These are phyloP conservation scores for Polydrusus pterygomalis DNA, from an alignment of 2,888 invertebrate species.

Conservation along the genomic window DNA sequence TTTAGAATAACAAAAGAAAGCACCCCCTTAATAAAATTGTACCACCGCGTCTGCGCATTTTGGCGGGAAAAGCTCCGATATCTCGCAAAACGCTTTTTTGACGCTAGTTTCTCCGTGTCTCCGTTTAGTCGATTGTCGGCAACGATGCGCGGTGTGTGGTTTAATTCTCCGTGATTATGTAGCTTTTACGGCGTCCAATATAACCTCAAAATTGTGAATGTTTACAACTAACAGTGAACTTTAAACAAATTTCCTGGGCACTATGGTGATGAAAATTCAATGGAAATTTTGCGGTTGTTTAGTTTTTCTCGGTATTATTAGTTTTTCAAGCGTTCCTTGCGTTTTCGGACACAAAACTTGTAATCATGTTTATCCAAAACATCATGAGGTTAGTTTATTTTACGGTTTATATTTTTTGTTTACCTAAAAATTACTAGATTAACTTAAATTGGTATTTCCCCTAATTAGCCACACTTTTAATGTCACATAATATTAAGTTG, in stretches of 20 bases:
- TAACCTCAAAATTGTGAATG: conserved; percentile 60
- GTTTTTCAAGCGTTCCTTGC: conserved; percentile 44
- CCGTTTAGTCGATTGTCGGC: conserved; percentile 5
- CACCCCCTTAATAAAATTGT: conserved; percentile 1
- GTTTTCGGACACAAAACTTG: conserved; percentile 59
- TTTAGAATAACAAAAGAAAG: not conserved
- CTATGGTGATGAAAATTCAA: conserved; percentile 65
- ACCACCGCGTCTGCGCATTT: conserved; percentile 1
- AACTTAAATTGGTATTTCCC: no score
- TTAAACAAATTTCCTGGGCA: conserved; percentile 57
- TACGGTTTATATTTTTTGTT: conserved; percentile 6
- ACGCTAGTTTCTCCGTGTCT: not conserved
- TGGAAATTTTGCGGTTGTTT: conserved; percentile 61
- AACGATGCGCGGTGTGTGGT: not conserved
- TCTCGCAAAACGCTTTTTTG: conserved; percentile 22
- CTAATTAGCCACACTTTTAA: not conserved
- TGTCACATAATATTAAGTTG: not conserved
- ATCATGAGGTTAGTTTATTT: conserved; percentile 63
- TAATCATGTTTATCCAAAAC: conserved; percentile 65
- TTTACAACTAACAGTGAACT: conserved; percentile 55
- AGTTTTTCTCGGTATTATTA: conserved; percentile 57
- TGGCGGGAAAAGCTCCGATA: not conserved
- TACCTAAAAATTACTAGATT: no score
- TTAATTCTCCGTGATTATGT: conserved; percentile 41
- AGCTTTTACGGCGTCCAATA: conserved; percentile 36